These are phyloP conservation scores for Diadumene lineata DNA, from an alignment of 92 coral and sea anemone genomes.

Conservation along the genomic window DNA sequence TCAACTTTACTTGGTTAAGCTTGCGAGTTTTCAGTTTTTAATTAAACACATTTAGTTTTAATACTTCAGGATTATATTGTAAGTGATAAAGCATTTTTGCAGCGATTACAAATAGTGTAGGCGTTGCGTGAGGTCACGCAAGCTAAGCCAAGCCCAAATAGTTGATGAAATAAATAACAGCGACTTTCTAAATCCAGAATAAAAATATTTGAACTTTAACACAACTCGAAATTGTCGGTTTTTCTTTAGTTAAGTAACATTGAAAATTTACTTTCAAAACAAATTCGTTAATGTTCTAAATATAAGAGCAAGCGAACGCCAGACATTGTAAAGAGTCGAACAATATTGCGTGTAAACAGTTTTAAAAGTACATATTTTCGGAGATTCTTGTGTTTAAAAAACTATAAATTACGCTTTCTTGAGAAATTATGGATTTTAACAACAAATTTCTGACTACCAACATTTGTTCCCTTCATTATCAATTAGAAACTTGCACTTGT, in stretches of 20 bases:
- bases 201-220: constrained; percentile 4
- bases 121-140: neutral
- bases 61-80: neutral
- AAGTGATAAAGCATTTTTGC: neutral
- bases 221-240: neutral
- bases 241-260: neutral
- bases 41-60: neutral
- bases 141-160: neutral
- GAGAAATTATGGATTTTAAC: no score
- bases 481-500: no score
- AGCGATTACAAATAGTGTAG: neutral
- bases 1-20: neutral
- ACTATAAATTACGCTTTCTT: no score
- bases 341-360: no score
- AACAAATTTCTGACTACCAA: no score
- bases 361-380: no score
- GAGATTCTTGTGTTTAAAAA: no score
- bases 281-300: no score
- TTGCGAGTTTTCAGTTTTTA: neutral
- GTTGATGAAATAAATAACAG: neutral
- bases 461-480: no score
- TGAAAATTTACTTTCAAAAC: no score
- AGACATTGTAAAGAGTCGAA: no score
- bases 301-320: no score
- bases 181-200: neutral